Conservation (phyloP, 2,888 invertebrate genomes). For the Sturmia bella region DNA sequence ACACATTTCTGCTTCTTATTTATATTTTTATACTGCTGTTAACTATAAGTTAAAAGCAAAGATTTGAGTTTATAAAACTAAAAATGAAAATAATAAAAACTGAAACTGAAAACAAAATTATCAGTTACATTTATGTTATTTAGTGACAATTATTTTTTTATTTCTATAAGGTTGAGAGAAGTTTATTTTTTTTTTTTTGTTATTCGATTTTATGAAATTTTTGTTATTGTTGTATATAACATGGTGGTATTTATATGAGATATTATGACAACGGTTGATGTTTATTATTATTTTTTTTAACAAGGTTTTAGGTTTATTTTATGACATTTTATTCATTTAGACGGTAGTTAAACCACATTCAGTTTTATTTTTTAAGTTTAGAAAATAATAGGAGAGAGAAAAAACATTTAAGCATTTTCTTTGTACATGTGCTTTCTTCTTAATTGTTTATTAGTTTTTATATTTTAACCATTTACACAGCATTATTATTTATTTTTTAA, state of each 20-base stretch:
- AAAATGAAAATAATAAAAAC: neutral
- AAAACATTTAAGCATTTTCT: slow-evolving; percentile 67
- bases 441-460: slow-evolving; percentile 27
- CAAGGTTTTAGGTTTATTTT: slow-evolving; percentile 47
- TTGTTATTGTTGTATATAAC: slow-evolving; percentile 52
- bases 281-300: slow-evolving; percentile 13
- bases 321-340: slow-evolving; percentile 26
- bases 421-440: slow-evolving; percentile 65
- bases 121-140: slow-evolving; percentile 43
- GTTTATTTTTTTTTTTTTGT: slow-evolving; percentile 1
- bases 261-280: slow-evolving; percentile 41
- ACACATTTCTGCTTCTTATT: slow-evolving; percentile 31
- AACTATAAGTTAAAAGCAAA: slow-evolving; percentile 22
- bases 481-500: slow-evolving; percentile 35
- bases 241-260: slow-evolving; percentile 61
- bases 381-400: slow-evolving; percentile 54
- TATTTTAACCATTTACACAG: slow-evolving; percentile 50
- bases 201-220: slow-evolving; percentile 28
- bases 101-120: slow-evolving; percentile 22
- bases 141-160: neutral
- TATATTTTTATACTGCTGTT: slow-evolving; percentile 29
- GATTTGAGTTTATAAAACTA: neutral
- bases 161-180: slow-evolving; percentile 13
- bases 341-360: slow-evolving; percentile 58
- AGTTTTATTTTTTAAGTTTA: slow-evolving; percentile 29